A percentile compares a stretch with the other conserved stretches of the same genome.
Evolutionary conservation across 1,140 invertebrate genomes (phyloP).

Genomic region (Lethocerus indicus): DNA sequence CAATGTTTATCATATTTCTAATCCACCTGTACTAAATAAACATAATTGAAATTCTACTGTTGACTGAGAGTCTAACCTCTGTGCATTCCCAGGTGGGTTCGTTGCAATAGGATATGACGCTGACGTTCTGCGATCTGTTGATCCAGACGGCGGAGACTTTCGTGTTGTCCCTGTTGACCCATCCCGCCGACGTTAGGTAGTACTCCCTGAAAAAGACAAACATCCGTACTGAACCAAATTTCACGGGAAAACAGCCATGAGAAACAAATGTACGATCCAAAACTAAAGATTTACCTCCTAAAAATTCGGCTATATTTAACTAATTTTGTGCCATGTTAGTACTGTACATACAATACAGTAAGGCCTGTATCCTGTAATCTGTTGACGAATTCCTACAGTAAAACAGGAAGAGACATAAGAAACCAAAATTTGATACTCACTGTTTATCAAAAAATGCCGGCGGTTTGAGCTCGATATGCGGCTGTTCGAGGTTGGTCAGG

Average conservation of each 20-base stretch:
- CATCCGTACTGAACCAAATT: no score
- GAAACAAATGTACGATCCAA: no score
- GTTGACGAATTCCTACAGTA: no score
- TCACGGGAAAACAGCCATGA: no score
- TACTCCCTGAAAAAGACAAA: constrained; percentile 63
- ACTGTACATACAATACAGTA: no score
- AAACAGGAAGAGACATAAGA: background rate
- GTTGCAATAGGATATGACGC: constrained; percentile 60
- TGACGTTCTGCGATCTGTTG: constrained; percentile 77
- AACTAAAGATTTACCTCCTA: no score
- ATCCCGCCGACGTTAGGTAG: constrained; percentile 78
- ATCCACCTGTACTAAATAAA: no score
- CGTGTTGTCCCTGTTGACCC: constrained; percentile 55
- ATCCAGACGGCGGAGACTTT: constrained; percentile 76
- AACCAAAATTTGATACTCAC: background rate
- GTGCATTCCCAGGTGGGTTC: constrained; percentile 62
- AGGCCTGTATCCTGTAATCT: no score
- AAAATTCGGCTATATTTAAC: no score
- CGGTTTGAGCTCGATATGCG: background rate
- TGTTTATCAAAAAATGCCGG: constrained; percentile 1
- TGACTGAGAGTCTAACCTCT: constrained; percentile 37
- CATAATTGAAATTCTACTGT: no score
- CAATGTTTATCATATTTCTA: no score
- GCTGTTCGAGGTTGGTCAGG: constrained; percentile 24
- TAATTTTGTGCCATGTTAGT: no score